Conservation (phyloP, 2,888 invertebrate genomes). For the Aricia artaxerxes region DNA sequence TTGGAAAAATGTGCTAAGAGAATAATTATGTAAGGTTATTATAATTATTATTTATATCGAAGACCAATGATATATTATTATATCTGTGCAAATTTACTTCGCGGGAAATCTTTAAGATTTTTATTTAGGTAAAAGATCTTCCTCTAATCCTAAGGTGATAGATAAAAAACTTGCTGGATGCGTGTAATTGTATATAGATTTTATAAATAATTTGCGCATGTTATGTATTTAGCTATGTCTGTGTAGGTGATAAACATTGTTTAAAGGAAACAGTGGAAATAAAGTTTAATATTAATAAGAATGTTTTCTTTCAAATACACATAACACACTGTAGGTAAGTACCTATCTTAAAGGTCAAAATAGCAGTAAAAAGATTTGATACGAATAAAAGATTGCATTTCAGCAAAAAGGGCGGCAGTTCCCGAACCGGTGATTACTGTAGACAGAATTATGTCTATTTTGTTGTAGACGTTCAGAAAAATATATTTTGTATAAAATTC, state of each 20-base stretch:
- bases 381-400: too few relatives aligned
- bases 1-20: neutral
- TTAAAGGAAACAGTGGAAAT: conserved; percentile 11
- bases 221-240: neutral
- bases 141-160: neutral
- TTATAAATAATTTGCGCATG: conserved; percentile 26
- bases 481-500: too few relatives aligned
- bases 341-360: too few relatives aligned
- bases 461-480: too few relatives aligned
- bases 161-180: neutral
- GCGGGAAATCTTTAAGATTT: neutral
- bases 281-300: conserved; percentile 1
- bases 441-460: too few relatives aligned
- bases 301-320: neutral
- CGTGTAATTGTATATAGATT: conserved; percentile 16
- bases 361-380: too few relatives aligned
- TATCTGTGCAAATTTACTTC: neutral
- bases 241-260: neutral
- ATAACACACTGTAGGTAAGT: neutral
- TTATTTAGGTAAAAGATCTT: neutral
- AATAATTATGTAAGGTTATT: neutral
- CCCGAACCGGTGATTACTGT: too few relatives aligned
- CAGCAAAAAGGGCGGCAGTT: too few relatives aligned
- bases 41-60: neutral
- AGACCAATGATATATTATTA: neutral